Evolutionary conservation across 2,113 vertebrate species (phyloP), one percentile per base, ranked within the genome.

Genomic region (Cyprinodon variegatus): DNA sequence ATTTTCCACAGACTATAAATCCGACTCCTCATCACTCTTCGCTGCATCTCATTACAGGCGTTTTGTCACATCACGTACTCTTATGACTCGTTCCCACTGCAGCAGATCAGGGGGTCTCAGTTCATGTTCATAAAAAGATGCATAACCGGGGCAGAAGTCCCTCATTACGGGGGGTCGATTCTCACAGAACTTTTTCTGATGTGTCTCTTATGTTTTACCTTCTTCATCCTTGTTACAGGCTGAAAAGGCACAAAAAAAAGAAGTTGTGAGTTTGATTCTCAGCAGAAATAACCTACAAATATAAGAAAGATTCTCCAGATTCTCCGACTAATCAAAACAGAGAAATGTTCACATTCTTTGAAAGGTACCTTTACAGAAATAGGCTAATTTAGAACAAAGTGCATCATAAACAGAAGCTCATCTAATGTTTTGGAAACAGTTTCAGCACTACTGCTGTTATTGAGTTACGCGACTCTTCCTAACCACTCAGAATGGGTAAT

Each of bases 1-100:
- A 83, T 77, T 76, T 83, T 86, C 81, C 76, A 67, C 74, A 83
- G 78, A 78, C 82, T 70, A 69, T 86, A 86, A 86, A 86, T 90
- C 70, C 69, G 68, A 36, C 72, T 61, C 70, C 10, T 61, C 13
- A 9, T 50, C 11, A 76, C 78, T 59, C 63, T 64, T 65, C 22
- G 11, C 78, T 64, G 75, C 76, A 84, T 89, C 85, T 90, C 89
- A 89, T 89, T 86, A 81, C 66, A 68, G 76, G 50, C 68, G 57
- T 60, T 45, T 2, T 72, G 78, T 87, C 86, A 81, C 84, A 70
- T 72, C n/a, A 53, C 6, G 61, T 74, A 70, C 74, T 82, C 71
- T 70, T 61, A 65, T 79, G 84, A 84, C 79, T 63, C 65, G 77
- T 76, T 83, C 73, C 82, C 40, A 20, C 68, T 10, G 43, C 76